Conservation (phyloP, 2,888 invertebrate genomes). For the Trachelus tabidus region DNA sequence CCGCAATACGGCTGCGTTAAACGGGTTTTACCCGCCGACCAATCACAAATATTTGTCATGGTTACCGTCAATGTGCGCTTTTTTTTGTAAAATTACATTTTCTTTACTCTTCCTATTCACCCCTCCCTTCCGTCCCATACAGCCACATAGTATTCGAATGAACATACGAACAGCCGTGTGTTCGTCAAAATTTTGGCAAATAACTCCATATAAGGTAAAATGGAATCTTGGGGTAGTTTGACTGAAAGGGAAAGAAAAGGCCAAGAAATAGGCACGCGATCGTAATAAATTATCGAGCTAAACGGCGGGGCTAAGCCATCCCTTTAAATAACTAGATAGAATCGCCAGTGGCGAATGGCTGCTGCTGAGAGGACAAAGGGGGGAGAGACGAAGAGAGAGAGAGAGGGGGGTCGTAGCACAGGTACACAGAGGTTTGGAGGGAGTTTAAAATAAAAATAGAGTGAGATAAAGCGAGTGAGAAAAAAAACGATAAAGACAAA, state of each 20-base stretch:
- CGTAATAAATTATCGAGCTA: slow-evolving; percentile 30
- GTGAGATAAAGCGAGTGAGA: neutral
- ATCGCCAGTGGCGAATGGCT: slow-evolving; percentile 26
- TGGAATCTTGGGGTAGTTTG: neutral
- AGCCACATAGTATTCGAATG: too few relatives aligned
- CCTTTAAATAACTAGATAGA: slow-evolving; percentile 36
- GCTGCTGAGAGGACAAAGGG: neutral
- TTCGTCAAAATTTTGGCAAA: neutral
- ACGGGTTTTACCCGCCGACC: slow-evolving; percentile 32
- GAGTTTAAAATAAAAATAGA: neutral
- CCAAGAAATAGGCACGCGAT: slow-evolving; percentile 27
- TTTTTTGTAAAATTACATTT: neutral
- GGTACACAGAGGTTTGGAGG: slow-evolving; percentile 14
- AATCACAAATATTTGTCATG: slow-evolving; percentile 52
- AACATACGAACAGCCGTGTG: neutral
- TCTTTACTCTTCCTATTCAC: neutral
- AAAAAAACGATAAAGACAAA: neutral
- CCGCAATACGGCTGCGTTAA: slow-evolving; percentile 39
- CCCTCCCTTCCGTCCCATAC: too few relatives aligned
- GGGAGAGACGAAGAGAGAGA: neutral
- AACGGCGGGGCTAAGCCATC: slow-evolving; percentile 28
- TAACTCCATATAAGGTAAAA: neutral
- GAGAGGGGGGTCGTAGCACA: neutral
- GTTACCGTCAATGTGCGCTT: neutral
- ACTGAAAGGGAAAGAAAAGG: slow-evolving; percentile 1